These are phyloP conservation scores for Creontiades dilutus DNA, from an alignment of 2,888 invertebrate species.

Conservation along the genomic window DNA sequence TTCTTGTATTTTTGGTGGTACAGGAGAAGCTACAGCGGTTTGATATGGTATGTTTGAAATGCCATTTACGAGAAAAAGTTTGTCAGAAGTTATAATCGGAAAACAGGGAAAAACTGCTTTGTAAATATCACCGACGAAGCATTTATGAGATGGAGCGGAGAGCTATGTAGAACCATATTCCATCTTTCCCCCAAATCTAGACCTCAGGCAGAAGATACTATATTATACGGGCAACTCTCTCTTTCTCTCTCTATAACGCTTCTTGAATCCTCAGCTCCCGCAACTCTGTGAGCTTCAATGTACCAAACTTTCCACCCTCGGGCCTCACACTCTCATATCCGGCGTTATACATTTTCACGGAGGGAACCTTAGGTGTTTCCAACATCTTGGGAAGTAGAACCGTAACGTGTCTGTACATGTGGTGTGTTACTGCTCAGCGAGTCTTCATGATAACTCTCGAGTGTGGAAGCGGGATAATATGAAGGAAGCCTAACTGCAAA, in stretches of 20 bases:
- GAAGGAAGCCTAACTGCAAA: too few relatives aligned
- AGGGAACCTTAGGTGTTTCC: neutral
- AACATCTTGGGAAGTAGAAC: neutral
- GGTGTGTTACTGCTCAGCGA: too few relatives aligned
- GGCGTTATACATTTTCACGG: constrained; percentile 14
- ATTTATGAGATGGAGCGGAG: neutral
- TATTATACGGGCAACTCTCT: neutral
- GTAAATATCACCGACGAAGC: neutral
- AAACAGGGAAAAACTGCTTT: constrained; percentile 5
- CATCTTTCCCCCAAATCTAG: neutral
- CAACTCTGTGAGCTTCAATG: constrained; percentile 6
- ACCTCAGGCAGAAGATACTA: neutral
- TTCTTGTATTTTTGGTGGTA: too few relatives aligned
- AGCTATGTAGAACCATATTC: neutral
- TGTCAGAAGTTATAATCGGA: constrained; percentile 2
- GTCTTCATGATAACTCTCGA: too few relatives aligned
- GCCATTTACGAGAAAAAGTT: constrained; percentile 5
- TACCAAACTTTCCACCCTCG: constrained; percentile 4
- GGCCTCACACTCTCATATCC: constrained; percentile 17
- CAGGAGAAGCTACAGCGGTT: too few relatives aligned
- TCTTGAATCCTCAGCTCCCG: neutral
- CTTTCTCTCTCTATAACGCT: neutral
- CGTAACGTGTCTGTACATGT: too few relatives aligned
- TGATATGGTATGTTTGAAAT: neutral
- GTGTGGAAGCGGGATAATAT: too few relatives aligned